A percentile compares a stretch with the other conserved stretches of the same genome.
Conservation (phyloP, 2,888 invertebrate species). For the Diabrotica balteata region DNA sequence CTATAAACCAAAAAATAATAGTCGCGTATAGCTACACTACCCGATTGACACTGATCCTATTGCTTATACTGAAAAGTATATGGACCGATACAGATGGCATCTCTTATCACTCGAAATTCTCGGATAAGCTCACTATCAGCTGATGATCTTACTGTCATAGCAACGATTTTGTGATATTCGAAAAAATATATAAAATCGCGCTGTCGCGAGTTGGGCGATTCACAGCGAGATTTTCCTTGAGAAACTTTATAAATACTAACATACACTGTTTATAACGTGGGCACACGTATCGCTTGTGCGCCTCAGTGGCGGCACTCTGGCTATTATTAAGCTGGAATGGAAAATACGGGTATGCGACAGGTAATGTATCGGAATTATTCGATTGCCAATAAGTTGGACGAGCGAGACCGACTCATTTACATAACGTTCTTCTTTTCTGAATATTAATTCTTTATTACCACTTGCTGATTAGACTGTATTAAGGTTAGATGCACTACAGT, state of each 20-base stretch:
- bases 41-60: background rate
- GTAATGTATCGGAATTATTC: too few species aligned
- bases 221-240: background rate
- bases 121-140: slow-evolving; percentile 10
- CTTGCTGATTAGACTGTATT: too few species aligned
- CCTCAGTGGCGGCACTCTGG: background rate
- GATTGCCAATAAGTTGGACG: too few species aligned
- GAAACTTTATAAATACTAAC: background rate
- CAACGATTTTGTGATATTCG: background rate
- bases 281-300: background rate
- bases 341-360: too few species aligned
- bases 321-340: background rate
- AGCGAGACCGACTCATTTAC: too few species aligned
- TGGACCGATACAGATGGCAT: slow-evolving; percentile 2
- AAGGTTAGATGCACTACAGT: too few species aligned
- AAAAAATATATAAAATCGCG: background rate
- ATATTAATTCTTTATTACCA: too few species aligned
- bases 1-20: slow-evolving; percentile 10
- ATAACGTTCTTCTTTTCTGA: too few species aligned
- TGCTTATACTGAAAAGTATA: background rate
- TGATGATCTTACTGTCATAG: slow-evolving; percentile 5
- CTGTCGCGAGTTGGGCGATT: background rate
- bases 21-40: slow-evolving; percentile 19
- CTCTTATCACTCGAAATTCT: slow-evolving; percentile 6
- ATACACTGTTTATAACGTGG: background rate